Evolutionary conservation across 2,113 vertebrate species (phyloP).

Genomic region (Rhegmatorhina hoffmannsi): DNA sequence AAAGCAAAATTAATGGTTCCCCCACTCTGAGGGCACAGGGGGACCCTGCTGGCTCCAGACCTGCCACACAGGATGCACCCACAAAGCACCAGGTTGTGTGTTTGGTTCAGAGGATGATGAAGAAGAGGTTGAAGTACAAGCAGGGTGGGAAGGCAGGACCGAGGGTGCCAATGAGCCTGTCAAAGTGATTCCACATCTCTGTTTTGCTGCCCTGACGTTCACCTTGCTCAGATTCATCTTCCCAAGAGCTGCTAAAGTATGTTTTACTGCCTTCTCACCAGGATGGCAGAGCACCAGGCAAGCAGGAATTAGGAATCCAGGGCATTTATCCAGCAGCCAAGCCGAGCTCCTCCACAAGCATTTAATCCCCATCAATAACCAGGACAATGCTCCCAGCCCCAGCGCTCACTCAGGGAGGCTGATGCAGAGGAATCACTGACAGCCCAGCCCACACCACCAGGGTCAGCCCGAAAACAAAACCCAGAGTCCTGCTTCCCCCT

Average conservation of each 20-base stretch:
- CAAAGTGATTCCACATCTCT: rapidly evolving
- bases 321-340: background rate
- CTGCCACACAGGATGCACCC: rapidly evolving
- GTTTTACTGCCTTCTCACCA: background rate
- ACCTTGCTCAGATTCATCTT: background rate
- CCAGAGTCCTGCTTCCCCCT: background rate
- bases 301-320: background rate
- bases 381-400: background rate
- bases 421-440: background rate
- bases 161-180: background rate
- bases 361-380: background rate
- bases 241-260: rapidly evolving
- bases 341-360: background rate
- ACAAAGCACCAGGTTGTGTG: rapidly evolving
- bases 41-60: background rate
- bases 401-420: background rate
- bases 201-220: background rate
- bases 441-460: background rate
- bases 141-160: background rate
- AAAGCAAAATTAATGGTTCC: background rate
- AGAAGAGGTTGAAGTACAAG: background rate
- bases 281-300: background rate
- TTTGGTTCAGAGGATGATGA: rapidly evolving
- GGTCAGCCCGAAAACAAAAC: conserved; percentile 5
- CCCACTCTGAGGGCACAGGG: rapidly evolving